Evolutionary conservation across 2,888 invertebrate genomes (phyloP).

Genomic region (Acanthococcus lagerstroemiae): DNA sequence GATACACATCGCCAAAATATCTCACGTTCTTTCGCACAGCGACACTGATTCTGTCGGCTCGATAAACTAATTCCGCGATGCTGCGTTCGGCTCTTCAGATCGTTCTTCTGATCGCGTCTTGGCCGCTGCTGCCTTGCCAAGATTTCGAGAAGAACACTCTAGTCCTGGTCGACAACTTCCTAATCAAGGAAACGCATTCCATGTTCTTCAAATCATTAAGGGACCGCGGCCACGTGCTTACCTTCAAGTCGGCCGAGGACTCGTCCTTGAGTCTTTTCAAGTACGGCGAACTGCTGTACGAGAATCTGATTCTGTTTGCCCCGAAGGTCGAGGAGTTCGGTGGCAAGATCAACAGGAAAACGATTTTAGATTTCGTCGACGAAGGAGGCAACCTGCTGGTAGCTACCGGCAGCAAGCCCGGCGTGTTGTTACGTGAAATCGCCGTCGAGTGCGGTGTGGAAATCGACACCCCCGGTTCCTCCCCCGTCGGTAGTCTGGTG

Average conservation of each 20-base stretch:
- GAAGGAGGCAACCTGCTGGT: constrained; percentile 89
- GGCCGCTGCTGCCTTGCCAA: background rate
- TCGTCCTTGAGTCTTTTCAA: constrained; percentile 75
- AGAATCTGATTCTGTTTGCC: constrained; percentile 89
- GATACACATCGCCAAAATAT: constrained; percentile 53
- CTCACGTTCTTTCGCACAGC: background rate
- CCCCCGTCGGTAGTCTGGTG: constrained; percentile 65
- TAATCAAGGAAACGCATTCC: constrained; percentile 96
- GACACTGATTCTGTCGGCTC: background rate
- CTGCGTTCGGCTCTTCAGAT: background rate
- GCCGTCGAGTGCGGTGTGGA: constrained; percentile 97
- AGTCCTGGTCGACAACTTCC: constrained; percentile 86
- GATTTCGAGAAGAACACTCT: constrained; percentile 53
- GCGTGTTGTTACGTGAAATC: constrained; percentile 86
- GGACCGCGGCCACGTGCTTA: constrained; percentile 85
- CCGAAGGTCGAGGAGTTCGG: constrained; percentile 94
- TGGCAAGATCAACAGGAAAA: constrained; percentile 69
- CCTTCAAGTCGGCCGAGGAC: constrained; percentile 92
- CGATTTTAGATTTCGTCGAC: constrained; percentile 87
- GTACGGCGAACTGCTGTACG: constrained; percentile 92
- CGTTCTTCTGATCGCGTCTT: background rate
- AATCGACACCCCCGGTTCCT: constrained; percentile 89
- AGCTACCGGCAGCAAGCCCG: constrained; percentile 78
- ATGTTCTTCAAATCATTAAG: constrained; percentile 46
- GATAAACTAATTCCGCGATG: background rate